A percentile compares a stretch with the other conserved stretches of the same genome.
Evolutionary conservation across 2,113 vertebrate genomes (phyloP).

Genomic region (Myrmecophaga tridactyla): DNA sequence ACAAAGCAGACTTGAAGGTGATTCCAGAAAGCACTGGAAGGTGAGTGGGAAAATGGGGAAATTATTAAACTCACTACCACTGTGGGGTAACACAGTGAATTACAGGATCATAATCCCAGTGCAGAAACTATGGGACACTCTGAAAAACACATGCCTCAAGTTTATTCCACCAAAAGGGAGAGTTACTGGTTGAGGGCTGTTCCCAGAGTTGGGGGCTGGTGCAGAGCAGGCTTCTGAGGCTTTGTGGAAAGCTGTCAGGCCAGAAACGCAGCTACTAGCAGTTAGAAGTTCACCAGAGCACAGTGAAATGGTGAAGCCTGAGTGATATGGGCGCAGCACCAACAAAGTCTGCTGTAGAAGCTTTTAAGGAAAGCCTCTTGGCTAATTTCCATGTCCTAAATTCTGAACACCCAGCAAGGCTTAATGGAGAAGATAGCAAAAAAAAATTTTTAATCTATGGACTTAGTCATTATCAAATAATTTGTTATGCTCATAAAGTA

Average conservation of each 20-base stretch:
- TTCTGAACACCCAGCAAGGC: neutral
- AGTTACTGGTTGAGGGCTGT: neutral
- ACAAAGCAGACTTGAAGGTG: neutral
- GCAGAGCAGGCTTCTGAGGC: neutral
- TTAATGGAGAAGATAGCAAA: neutral
- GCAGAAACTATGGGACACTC: neutral
- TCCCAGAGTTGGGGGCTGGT: neutral
- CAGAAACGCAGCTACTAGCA: neutral
- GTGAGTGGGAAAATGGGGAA: neutral
- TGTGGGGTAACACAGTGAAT: neutral
- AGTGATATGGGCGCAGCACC: neutral
- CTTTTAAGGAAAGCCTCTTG: neutral
- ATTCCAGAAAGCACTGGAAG: neutral
- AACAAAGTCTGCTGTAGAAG: neutral
- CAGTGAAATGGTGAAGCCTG: neutral
- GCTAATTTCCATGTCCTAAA: neutral
- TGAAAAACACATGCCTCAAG: neutral
- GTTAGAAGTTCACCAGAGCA: neutral
- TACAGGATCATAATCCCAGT: neutral
- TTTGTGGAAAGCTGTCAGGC: neutral
- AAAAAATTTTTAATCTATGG: neutral
- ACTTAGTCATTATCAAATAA: neutral
- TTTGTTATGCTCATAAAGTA: neutral
- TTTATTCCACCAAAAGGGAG: neutral
- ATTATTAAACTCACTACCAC: neutral